Evolutionary conservation across 2,797 vertebrate species (phyloP).

Genomic region (Pipistrellus nathusii): DNA sequence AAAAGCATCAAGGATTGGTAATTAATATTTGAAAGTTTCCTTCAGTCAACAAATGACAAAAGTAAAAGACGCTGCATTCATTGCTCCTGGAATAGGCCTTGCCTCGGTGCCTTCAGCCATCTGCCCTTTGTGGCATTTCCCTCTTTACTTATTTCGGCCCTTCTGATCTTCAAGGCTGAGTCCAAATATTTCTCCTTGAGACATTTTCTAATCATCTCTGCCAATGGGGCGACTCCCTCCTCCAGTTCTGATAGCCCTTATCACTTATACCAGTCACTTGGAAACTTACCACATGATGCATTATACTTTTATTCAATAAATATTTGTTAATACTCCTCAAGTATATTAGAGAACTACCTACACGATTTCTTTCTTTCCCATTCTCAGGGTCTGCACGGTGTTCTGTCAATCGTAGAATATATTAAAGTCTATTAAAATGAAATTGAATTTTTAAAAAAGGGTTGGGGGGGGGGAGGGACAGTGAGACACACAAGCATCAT

Average conservation of each 20-base stretch:
- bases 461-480: neutral
- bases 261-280: neutral
- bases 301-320: neutral
- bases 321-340: neutral
- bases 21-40: conserved; percentile 46
- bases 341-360: neutral
- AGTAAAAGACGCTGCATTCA: conserved; percentile 35
- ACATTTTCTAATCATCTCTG: neutral
- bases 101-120: neutral
- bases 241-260: neutral
- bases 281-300: conserved; percentile 1
- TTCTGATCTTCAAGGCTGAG: conserved; percentile 36
- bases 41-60: conserved; percentile 36
- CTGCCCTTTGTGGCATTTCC: neutral
- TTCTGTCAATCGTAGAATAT: neutral
- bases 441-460: neutral
- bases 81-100: conserved; percentile 35
- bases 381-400: neutral
- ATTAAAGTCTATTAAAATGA: conserved; percentile 12
- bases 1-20: neutral
- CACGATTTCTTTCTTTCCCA: neutral
- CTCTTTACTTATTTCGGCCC: neutral
- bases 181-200: neutral
- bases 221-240: neutral
- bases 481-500: neutral